phyloP scores from a whole-genome alignment of 2,797 vertebrate genomes.

The Labeo calbasu region DNA sequence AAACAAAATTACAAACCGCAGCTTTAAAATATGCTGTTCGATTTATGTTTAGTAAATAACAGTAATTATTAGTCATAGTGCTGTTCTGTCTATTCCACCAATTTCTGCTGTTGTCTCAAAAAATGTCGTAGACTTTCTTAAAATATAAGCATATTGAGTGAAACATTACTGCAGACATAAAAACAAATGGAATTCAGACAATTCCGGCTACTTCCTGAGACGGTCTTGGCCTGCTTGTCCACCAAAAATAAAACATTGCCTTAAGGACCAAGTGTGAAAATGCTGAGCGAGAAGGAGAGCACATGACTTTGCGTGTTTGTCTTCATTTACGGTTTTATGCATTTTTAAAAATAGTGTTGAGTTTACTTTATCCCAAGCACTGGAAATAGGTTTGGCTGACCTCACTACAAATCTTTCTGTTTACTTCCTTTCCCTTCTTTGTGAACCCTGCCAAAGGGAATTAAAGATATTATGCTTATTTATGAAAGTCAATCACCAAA shows the following conservation, averaged over 20 bases:
- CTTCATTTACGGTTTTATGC: conserved; percentile 62
- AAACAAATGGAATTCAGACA: conserved; percentile 25
- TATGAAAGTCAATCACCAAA: conserved; percentile 45
- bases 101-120: conserved; percentile 10
- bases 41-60: not conserved
- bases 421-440: conserved; percentile 38
- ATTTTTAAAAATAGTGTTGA: conserved; percentile 83
- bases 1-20: conserved; percentile 4
- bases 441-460: conserved; percentile 34
- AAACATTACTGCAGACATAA: conserved; percentile 51
- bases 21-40: not conserved
- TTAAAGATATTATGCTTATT: conserved; percentile 41
- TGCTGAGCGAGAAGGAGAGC: conserved; percentile 66
- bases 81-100: conserved; percentile 13
- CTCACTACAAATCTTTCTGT: conserved; percentile 57
- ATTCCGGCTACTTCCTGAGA: conserved; percentile 21
- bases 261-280: conserved; percentile 35
- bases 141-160: not conserved
- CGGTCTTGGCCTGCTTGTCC: not conserved
- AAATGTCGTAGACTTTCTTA: not conserved
- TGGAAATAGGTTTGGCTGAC: conserved; percentile 88
- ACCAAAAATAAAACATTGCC: conserved; percentile 36
- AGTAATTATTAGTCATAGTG: not conserved
- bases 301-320: conserved; percentile 86
- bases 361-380: conserved; percentile 87